These are phyloP conservation scores for Anas bernieri DNA, from an alignment of 2,797 vertebrate species.

Conservation along the genomic window DNA sequence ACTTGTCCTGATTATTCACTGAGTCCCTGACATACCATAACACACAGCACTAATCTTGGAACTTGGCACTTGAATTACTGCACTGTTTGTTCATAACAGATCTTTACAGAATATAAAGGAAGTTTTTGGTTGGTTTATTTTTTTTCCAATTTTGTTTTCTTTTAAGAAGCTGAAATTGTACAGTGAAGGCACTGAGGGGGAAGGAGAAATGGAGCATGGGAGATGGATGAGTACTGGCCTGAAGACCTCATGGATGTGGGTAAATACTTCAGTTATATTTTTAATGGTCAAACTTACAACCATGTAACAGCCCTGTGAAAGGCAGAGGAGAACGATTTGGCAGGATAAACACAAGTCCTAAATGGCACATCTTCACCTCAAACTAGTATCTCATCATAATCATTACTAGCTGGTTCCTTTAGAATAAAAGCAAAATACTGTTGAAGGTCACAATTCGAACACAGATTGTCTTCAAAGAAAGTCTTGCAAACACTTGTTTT, in stretches of 20 bases:
- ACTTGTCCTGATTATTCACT: constrained; percentile 21
- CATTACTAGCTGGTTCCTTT: background rate
- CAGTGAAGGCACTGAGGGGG: background rate
- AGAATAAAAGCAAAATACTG: background rate
- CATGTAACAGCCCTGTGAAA: background rate
- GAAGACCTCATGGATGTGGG: background rate
- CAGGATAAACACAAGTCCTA: background rate
- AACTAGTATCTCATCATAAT: background rate
- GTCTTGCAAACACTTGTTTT: background rate
- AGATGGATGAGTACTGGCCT: background rate
- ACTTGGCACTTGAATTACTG: background rate
- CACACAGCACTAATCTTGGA: background rate
- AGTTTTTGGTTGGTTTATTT: background rate
- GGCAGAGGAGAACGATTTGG: background rate
- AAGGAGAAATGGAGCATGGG: background rate
- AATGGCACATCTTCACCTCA: background rate
- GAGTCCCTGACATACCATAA: background rate
- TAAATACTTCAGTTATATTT: background rate
- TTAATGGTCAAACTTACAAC: background rate
- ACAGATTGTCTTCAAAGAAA: background rate
- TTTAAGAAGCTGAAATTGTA: background rate
- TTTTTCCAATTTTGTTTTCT: background rate
- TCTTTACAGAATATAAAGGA: background rate
- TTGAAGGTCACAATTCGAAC: background rate
- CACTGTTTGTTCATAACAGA: background rate